Percentiles rank a stretch among this genome's conserved stretches.
phyloP scores from a whole-genome alignment of 1,140 invertebrate genomes.

The Zaprionus camerounensis region DNA sequence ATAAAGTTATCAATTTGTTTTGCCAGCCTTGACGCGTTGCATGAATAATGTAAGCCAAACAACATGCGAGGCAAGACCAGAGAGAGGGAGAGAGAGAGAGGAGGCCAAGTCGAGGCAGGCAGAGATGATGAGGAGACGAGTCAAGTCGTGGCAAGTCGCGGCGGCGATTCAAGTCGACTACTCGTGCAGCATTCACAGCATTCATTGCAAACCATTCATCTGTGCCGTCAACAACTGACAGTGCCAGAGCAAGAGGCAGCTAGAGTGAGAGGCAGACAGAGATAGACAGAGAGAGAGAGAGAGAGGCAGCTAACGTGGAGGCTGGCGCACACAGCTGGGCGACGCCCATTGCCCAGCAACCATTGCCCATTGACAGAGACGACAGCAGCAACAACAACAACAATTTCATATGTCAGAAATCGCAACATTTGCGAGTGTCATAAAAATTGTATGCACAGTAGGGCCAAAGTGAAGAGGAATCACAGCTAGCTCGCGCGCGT shows the following conservation, averaged over 20 bases:
- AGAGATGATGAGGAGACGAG: background rate
- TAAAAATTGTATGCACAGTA: slow-evolving; percentile 78
- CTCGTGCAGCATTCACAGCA: slow-evolving; percentile 28
- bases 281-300: background rate
- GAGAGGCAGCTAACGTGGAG: background rate
- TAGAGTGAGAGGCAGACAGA: background rate
- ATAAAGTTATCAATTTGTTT: slow-evolving; percentile 83
- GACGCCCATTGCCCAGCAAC: slow-evolving; percentile 24
- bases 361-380: slow-evolving; percentile 27
- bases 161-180: background rate
- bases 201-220: slow-evolving; percentile 48
- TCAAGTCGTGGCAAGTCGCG: background rate
- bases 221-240: slow-evolving; percentile 50
- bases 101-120: background rate
- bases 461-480: slow-evolving; percentile 44
- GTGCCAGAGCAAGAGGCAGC: background rate
- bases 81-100: background rate
- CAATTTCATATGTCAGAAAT: slow-evolving; percentile 67
- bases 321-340: slow-evolving; percentile 40
- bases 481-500: slow-evolving; percentile 67
- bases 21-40: slow-evolving; percentile 72
- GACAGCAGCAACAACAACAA: slow-evolving; percentile 38
- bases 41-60: slow-evolving; percentile 80
- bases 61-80: background rate
- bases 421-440: slow-evolving; percentile 82